Percentiles rank a stretch among this genome's conserved stretches.
Conservation (phyloP, 2,113 vertebrate genomes). For the Catagonus wagneri region DNA sequence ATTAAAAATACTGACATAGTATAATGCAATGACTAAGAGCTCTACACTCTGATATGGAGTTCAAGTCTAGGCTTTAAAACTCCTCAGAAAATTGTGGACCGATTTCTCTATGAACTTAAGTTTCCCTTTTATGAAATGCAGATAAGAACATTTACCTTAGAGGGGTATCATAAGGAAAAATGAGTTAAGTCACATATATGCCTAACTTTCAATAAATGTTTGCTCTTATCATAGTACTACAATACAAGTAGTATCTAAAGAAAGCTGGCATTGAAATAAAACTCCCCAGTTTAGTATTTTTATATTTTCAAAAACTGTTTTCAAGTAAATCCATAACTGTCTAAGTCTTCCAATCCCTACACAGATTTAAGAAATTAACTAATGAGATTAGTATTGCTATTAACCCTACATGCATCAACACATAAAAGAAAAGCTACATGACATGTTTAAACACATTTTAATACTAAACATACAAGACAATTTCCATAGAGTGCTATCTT, state of each 20-base stretch:
- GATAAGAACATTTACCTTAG: not conserved
- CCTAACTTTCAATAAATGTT: slow-evolving; percentile 40
- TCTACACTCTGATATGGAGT: not conserved
- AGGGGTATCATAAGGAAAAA: not conserved
- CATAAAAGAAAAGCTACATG: slow-evolving; percentile 19
- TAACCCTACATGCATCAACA: slow-evolving; percentile 35
- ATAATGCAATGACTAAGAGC: not conserved
- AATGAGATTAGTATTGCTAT: not conserved
- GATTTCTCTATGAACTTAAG: slow-evolving; percentile 24
- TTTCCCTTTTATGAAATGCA: slow-evolving; percentile 33
- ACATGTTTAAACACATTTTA: slow-evolving; percentile 36
- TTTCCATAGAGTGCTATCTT: not conserved
- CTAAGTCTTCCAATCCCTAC: slow-evolving; percentile 14
- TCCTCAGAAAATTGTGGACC: not conserved
- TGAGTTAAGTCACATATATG: not conserved
- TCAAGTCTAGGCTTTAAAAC: slow-evolving; percentile 16
- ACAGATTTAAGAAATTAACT: slow-evolving; percentile 34
- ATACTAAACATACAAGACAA: not conserved
- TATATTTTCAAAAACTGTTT: slow-evolving; percentile 46
- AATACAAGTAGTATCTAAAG: not conserved
- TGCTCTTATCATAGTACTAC: slow-evolving; percentile 19
- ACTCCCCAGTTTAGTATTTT: not conserved
- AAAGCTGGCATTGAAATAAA: slow-evolving; percentile 42
- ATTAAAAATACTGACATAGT: not conserved
- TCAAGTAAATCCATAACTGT: slow-evolving; percentile 39